Percentiles rank a stretch among this genome's conserved stretches.
phyloP scores from a whole-genome alignment of 2,888 invertebrate species.

The Cephus rjabovi region DNA sequence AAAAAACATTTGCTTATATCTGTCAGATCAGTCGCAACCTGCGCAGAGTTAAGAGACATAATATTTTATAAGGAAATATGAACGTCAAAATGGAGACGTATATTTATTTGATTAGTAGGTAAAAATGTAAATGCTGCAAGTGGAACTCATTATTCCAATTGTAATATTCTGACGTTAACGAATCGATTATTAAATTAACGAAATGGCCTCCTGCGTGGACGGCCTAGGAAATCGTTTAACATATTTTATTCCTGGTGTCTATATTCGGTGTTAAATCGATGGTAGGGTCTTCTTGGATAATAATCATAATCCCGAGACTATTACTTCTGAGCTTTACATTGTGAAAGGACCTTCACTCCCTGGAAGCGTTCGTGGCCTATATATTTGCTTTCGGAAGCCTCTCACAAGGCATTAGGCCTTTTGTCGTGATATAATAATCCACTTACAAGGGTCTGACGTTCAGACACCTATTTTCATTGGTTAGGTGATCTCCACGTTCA shows the following conservation, averaged over 20 bases:
- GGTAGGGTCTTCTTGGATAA: background rate
- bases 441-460: conserved; percentile 30
- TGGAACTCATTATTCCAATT: background rate
- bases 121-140: background rate
- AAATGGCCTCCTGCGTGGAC: too few species aligned
- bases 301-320: background rate
- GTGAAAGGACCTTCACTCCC: background rate
- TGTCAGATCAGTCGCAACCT: too few species aligned
- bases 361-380: background rate
- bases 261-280: background rate
- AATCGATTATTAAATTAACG: background rate
- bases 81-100: background rate
- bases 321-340: background rate
- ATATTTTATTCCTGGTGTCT: background rate
- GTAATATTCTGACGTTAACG: background rate
- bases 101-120: background rate
- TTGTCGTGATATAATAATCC: conserved; percentile 33
- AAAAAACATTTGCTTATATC: too few species aligned
- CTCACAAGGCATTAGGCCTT: conserved; percentile 24
- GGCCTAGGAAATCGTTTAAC: too few species aligned
- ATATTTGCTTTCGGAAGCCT: conserved; percentile 5
- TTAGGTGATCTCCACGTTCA: conserved; percentile 5
- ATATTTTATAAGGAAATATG: background rate
- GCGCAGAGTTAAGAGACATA: background rate
- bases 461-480: conserved; percentile 24